Conservation (phyloP, 2,888 invertebrate genomes). For the Ypsolopha sequella region DNA sequence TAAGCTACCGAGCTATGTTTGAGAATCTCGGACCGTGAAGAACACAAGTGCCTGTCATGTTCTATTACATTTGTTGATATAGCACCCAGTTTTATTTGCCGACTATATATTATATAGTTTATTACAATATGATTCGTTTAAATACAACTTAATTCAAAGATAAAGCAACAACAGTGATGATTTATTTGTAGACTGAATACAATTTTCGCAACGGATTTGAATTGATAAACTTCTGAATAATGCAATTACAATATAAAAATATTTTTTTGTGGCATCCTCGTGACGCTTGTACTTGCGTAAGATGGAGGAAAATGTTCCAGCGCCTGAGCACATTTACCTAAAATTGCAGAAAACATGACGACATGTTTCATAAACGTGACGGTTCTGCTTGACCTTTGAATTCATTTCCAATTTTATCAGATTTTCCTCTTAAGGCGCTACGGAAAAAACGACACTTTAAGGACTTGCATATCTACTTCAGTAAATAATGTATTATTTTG, state of each 20-base stretch:
- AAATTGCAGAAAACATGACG: slow-evolving; percentile 13
- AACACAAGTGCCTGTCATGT: slow-evolving; percentile 22
- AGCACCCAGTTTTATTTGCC: not conserved
- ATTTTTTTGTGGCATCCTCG: not conserved
- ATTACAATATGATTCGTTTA: too few species aligned
- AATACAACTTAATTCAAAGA: not conserved
- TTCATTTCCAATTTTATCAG: slow-evolving; percentile 13
- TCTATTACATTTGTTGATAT: slow-evolving; percentile 12
- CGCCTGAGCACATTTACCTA: not conserved
- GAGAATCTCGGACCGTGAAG: slow-evolving; percentile 20
- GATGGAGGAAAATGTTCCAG: not conserved
- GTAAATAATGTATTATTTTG: too few species aligned
- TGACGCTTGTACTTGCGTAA: not conserved
- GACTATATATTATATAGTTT: too few species aligned
- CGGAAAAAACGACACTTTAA: too few species aligned
- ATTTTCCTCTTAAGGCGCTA: too few species aligned
- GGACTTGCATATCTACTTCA: too few species aligned
- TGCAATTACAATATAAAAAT: not conserved
- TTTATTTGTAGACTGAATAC: not conserved
- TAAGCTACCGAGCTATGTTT: slow-evolving; percentile 7
- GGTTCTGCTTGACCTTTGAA: slow-evolving; percentile 20
- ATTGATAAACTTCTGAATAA: not conserved
- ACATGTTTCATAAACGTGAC: slow-evolving; percentile 13
- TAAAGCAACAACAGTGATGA: not conserved
- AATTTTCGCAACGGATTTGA: not conserved